Base-by-base conservation (phyloP, 2,797 vertebrate species). In the Scarus forsteni region DNA sequence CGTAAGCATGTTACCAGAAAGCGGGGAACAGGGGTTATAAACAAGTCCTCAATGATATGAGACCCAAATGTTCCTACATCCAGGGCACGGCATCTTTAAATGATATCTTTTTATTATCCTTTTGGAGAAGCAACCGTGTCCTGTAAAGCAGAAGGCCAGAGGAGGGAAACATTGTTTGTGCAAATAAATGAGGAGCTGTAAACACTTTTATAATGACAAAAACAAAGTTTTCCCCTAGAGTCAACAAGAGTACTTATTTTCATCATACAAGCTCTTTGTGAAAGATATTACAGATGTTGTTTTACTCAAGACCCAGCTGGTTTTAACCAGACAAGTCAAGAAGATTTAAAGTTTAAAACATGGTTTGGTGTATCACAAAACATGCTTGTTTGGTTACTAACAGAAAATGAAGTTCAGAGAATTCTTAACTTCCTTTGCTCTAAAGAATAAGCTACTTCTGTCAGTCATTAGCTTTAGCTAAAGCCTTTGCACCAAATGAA, bases 11-110 rank as follows among this genome's bases (percentile, higher is more conserved):
- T 35, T 8, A n/a, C 7, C 1, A 11, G 53, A 43, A 11, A 74
- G 53, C 0, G 0, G 43, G 61, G 48, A 27, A 77, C 16, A 53
- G 7, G 56, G 48, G 46, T 55, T 69, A 51, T 80, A 86, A 79
- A 84, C 78, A 85, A 73, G 59, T 65, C 73, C 76, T 83, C 69
- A 53, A 34, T 27, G 36, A n/a, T 59, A 80, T 9, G 3, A 60
- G 71, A 61, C 6, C 70, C 70, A 69, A 57, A 71, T 77, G 73
- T 79, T 79, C 73, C 12, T 27, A 39, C 73, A 60, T 39, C 10
- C 3, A 15, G 56, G 69, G 27, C 75, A 48, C 64, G 53, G 8
- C 15, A 48, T 38, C 15, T 7, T 14, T n/a, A 34, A 60, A 43
- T 36, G 27, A 55, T 9, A 11, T 57, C 27, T 8, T 53, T 4